Percentiles rank a stretch among this genome's conserved stretches.
Conservation (phyloP, 2,888 invertebrate species). For the Diploptera punctata region DNA sequence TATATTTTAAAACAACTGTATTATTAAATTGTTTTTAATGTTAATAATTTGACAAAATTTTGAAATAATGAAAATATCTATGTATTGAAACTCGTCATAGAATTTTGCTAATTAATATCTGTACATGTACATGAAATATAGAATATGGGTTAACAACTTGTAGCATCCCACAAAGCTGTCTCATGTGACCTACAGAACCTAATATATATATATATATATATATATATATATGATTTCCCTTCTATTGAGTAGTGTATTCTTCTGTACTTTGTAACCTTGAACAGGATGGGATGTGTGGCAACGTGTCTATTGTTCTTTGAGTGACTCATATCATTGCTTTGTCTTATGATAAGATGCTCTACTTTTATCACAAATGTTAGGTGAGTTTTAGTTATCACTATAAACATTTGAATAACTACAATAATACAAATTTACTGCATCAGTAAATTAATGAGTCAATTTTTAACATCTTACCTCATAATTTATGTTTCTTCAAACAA, state of each 20-base stretch:
- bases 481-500: too few species aligned
- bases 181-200: neutral
- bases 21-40: too few species aligned
- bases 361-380: neutral
- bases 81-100: too few species aligned
- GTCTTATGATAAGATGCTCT: neutral
- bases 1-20: too few species aligned
- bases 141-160: neutral
- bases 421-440: neutral
- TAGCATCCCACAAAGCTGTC: neutral
- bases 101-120: too few species aligned
- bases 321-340: neutral
- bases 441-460: neutral
- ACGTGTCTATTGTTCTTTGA: neutral
- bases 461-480: too few species aligned
- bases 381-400: neutral
- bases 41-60: too few species aligned
- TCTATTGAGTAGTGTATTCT: neutral
- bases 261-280: neutral
- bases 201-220: neutral
- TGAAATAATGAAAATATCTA: too few species aligned
- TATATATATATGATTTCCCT: neutral
- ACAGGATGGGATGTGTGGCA: neutral
- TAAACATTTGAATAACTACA: neutral
- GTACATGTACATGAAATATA: neutral